These are phyloP conservation scores for Leuciscus idus DNA, from an alignment of 2,113 vertebrate species.

Conservation along the genomic window DNA sequence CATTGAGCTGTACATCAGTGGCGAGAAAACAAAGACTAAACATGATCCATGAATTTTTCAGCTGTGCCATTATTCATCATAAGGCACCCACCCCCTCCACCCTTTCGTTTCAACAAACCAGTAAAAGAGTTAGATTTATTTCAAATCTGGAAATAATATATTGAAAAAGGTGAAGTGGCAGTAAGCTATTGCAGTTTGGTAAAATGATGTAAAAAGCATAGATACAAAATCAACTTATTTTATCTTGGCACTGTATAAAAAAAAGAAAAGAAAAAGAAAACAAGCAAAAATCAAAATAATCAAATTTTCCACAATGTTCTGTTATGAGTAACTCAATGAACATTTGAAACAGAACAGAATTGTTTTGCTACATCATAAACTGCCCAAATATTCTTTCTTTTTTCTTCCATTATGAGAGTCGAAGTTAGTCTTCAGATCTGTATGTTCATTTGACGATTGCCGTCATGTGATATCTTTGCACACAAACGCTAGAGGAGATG, in stretches of 20 bases:
- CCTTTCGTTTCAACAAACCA: slow-evolving; percentile 30
- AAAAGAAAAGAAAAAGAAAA: slow-evolving; percentile 50
- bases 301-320: slow-evolving; percentile 16
- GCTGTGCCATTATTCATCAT: slow-evolving; percentile 41
- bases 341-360: slow-evolving; percentile 33
- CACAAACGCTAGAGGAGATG: slow-evolving; percentile 53
- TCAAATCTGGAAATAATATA: slow-evolving; percentile 22
- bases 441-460: slow-evolving; percentile 44
- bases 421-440: neutral
- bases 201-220: slow-evolving; percentile 37
- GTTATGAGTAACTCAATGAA: slow-evolving; percentile 33
- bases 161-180: slow-evolving; percentile 28
- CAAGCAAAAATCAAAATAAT: slow-evolving; percentile 19
- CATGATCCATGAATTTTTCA: slow-evolving; percentile 33
- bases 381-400: slow-evolving; percentile 34
- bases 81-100: slow-evolving; percentile 9
- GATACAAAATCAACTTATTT: slow-evolving; percentile 56
- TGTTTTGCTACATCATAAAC: slow-evolving; percentile 74
- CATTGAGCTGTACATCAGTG: slow-evolving; percentile 71
- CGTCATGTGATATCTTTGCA: slow-evolving; percentile 48
- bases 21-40: slow-evolving; percentile 64
- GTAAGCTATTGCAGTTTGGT: slow-evolving; percentile 71
- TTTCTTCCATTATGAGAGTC: neutral
- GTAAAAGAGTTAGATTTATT: slow-evolving; percentile 53
- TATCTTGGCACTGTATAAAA: slow-evolving; percentile 69